Evolutionary conservation across 2,888 invertebrate species (phyloP).

Genomic region (Saturnia japonica): DNA sequence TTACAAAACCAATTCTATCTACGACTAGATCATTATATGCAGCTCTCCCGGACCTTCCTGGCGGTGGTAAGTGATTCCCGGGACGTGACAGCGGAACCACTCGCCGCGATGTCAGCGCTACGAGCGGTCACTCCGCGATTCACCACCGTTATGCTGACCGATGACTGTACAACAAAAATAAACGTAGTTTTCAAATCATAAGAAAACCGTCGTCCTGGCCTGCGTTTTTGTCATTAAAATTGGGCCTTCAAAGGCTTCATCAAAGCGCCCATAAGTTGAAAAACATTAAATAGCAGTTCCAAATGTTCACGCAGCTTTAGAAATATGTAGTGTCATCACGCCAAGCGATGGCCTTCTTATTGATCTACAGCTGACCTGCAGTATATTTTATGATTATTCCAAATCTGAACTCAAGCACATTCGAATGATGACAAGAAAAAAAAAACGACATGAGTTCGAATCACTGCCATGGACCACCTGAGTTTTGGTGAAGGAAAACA

Average conservation of each 20-base stretch:
- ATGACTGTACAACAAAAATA: conserved; percentile 78
- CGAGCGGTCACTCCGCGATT: conserved; percentile 84
- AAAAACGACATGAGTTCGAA: too few species aligned
- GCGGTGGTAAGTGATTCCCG: conserved; percentile 91
- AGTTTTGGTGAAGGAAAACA: too few species aligned
- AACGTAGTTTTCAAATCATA: too few species aligned
- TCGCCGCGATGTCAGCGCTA: conserved; percentile 80
- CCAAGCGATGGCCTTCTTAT: too few species aligned
- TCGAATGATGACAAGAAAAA: too few species aligned
- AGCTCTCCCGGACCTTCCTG: conserved; percentile 92
- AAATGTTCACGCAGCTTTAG: not conserved
- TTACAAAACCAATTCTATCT: not conserved
- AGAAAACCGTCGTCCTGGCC: too few species aligned
- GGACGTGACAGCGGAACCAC: conserved; percentile 83
- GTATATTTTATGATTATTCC: too few species aligned
- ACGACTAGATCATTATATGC: conserved; percentile 84
- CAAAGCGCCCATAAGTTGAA: not conserved
- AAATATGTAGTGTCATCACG: not conserved
- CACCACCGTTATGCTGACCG: conserved; percentile 86
- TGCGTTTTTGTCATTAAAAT: too few species aligned
- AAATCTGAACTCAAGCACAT: too few species aligned
- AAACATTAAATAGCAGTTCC: not conserved
- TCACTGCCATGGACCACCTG: too few species aligned
- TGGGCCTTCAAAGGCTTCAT: not conserved
- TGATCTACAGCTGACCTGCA: too few species aligned